Evolutionary conservation across 2,888 invertebrate genomes (phyloP).

Genomic region (Nomada ferruginata): DNA sequence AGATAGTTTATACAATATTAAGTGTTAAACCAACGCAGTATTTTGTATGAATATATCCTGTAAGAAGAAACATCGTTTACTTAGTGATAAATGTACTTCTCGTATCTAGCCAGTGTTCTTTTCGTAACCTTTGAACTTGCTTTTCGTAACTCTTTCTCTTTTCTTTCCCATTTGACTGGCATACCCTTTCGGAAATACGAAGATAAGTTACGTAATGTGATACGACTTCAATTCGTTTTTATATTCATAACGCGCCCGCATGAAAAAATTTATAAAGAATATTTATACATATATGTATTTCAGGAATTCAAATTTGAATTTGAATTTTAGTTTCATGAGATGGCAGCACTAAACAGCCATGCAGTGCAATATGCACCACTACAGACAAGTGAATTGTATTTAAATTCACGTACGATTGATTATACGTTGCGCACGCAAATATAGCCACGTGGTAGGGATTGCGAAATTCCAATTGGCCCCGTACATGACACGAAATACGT

Average conservation of each 20-base stretch:
- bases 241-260: no score
- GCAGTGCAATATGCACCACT: conserved; percentile 1
- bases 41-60: conserved; percentile 44
- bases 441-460: conserved; percentile 41
- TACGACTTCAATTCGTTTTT: no score
- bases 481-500: conserved; percentile 55
- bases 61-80: conserved; percentile 25
- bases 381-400: conserved; percentile 8
- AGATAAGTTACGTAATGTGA: no score
- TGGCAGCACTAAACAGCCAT: conserved; percentile 39
- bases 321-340: neutral
- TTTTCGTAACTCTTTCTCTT: neutral
- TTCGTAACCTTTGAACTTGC: conserved; percentile 24
- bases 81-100: conserved; percentile 34
- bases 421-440: conserved; percentile 58
- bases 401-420: conserved; percentile 8
- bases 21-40: conserved; percentile 12
- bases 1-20: conserved; percentile 4
- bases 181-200: neutral
- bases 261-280: neutral
- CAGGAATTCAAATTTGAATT: conserved; percentile 3
- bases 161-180: neutral
- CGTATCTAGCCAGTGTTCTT: neutral
- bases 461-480: conserved; percentile 60
- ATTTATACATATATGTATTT: neutral